Percentiles rank a stretch among this genome's conserved stretches.
These are phyloP conservation scores for Catotricha subobsoleta DNA, from an alignment of 2,888 invertebrate species.

Conservation along the genomic window DNA sequence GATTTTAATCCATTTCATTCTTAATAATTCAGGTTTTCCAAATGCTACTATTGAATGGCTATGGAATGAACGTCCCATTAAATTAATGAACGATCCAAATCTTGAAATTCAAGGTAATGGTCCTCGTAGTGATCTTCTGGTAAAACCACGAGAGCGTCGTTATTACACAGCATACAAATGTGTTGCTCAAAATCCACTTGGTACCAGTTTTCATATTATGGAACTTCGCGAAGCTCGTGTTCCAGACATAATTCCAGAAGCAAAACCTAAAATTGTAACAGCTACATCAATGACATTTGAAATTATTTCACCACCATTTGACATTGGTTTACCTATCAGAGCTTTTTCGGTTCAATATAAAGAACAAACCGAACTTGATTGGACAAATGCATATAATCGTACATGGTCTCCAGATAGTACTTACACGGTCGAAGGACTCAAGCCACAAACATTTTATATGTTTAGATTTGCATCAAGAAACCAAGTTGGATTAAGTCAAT, in stretches of 20 bases:
- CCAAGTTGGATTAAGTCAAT: slow-evolving; percentile 62
- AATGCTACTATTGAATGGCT: slow-evolving; percentile 85
- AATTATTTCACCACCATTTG: slow-evolving; percentile 54
- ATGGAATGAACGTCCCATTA: slow-evolving; percentile 37
- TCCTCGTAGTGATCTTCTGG: slow-evolving; percentile 50
- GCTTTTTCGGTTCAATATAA: slow-evolving; percentile 61
- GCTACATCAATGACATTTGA: slow-evolving; percentile 72
- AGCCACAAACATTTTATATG: slow-evolving; percentile 57
- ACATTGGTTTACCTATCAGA: slow-evolving; percentile 56
- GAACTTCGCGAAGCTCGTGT: slow-evolving; percentile 53
- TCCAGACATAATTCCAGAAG: slow-evolving; percentile 47
- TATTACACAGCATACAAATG: slow-evolving; percentile 66
- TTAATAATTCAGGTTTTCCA: slow-evolving; percentile 43
- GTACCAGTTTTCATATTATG: slow-evolving; percentile 46
- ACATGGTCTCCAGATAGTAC: slow-evolving; percentile 66
- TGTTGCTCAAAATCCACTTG: slow-evolving; percentile 59
- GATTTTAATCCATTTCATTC: too few species aligned
- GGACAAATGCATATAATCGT: slow-evolving; percentile 49
- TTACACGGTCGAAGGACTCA: slow-evolving; percentile 62
- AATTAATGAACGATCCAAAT: slow-evolving; percentile 33
- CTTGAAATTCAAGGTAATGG: slow-evolving; percentile 46
- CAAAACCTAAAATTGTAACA: slow-evolving; percentile 48
- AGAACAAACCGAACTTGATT: slow-evolving; percentile 43
- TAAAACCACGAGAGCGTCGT: slow-evolving; percentile 44
- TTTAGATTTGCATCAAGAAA: slow-evolving; percentile 73